phyloP scores from a whole-genome alignment of 2,888 invertebrate species.

The Chymomyza caudatula region DNA sequence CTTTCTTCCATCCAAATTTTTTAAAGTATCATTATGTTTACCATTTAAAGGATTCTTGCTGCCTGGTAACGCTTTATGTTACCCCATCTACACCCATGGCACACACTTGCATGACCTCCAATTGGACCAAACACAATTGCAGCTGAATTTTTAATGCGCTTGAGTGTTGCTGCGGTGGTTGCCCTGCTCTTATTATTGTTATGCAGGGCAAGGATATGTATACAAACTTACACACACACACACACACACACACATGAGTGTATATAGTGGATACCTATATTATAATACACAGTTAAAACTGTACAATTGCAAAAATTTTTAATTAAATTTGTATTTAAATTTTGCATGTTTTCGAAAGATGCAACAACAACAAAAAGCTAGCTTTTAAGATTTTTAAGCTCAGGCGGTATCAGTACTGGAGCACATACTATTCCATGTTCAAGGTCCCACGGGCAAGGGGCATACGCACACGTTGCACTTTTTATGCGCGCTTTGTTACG shows the following conservation, averaged over 20 bases:
- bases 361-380: background rate
- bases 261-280: background rate
- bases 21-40: too few relatives aligned
- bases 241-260: conserved; percentile 6
- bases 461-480: conserved; percentile 56
- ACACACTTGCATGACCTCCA: conserved; percentile 43
- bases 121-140: conserved; percentile 47
- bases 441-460: background rate
- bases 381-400: background rate
- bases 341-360: conserved; percentile 5
- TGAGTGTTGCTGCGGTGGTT: conserved; percentile 32
- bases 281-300: conserved; percentile 27
- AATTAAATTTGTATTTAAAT: conserved; percentile 48
- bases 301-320: conserved; percentile 44
- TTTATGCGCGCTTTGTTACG: conserved; percentile 34
- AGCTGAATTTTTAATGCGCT: conserved; percentile 58
- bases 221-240: conserved; percentile 2
- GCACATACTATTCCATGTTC: conserved; percentile 21
- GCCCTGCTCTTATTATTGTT: conserved; percentile 11
- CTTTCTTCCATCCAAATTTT: too few relatives aligned
- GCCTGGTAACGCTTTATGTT: background rate
- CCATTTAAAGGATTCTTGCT: too few relatives aligned
- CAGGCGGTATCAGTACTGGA: background rate
- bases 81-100: background rate
- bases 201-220: conserved; percentile 1